Base-by-base conservation (phyloP, 2,888 invertebrate species). In the Timandra comae region DNA sequence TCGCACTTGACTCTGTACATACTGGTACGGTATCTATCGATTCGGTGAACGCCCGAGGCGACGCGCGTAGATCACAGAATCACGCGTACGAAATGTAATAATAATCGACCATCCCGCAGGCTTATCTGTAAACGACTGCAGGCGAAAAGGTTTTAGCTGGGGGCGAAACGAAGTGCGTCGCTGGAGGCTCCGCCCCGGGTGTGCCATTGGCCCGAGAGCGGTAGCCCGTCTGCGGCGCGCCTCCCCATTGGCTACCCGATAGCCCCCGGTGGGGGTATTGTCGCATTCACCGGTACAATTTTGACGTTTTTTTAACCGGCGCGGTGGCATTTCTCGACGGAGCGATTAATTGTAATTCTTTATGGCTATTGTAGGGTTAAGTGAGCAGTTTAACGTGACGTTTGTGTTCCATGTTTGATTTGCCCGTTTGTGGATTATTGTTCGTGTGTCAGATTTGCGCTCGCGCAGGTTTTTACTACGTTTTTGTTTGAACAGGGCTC, bases 61-160 rank as follows among this genome's bases (percentile, higher is more conserved):
- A 57, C 57, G 49, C 56, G 61, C 65, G 66, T 67, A 69, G 68
- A 71, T 75, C 77, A 73, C 76, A 73, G 70, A 72, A 72, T 79
- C 81, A 73, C 77, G 70, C 73, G 73, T 75, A 71, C 58, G 58
- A 63, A 74, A 79, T 72, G 74, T 78, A 82, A 84, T 81, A 81
- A 81, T 81, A 81, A 74, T 73, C 82, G 81, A 78, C 85, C 84
- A 84, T 85, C 84, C 85, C 79, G 74, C 66, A 69, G 85, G 84
- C 82, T 84, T 85, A 85, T 85, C 85, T 72, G 77, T 74, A 84
- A 78, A 85, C 84, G 84, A 85, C 85, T 85, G 84, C 69, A 82
- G 85, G 85, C 84, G 73, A 84, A 82, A 82, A 81, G 77, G 74
- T 75, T 84, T 84, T 84, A 62, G 84, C 84, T 84, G 78, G 81